Evolutionary conservation across 1,140 invertebrate species (phyloP).

Genomic region (Dendrolimus punctatus): DNA sequence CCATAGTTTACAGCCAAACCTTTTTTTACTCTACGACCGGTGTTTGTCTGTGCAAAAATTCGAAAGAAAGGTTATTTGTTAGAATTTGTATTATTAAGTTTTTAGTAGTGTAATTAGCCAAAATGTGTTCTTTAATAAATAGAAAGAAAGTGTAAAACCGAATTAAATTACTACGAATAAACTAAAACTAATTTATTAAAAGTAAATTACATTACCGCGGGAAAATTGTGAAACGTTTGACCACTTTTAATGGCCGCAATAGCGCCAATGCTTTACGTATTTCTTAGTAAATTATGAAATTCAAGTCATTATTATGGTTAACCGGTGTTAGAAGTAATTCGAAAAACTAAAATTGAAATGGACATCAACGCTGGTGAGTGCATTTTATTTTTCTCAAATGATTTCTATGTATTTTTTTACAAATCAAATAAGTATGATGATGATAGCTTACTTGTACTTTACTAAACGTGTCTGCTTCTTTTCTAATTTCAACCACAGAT

Average conservation of each 20-base stretch:
- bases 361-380: conserved; percentile 64
- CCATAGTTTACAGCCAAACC: conserved; percentile 1
- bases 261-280: conserved; percentile 66
- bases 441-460: conserved; percentile 19
- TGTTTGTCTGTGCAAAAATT: background rate
- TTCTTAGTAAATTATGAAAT: conserved; percentile 51
- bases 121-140: conserved; percentile 12
- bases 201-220: conserved; percentile 52
- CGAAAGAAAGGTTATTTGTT: conserved; percentile 19
- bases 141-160: conserved; percentile 16
- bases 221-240: conserved; percentile 67
- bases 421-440: conserved; percentile 15
- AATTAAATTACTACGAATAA: conserved; percentile 14
- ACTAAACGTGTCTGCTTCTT: conserved; percentile 5
- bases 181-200: conserved; percentile 31
- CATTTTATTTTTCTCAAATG: conserved; percentile 8
- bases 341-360: conserved; percentile 47
- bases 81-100: conserved; percentile 13
- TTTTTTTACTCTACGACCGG: background rate
- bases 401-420: conserved; percentile 11
- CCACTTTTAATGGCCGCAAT: conserved; percentile 65
- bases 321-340: conserved; percentile 25
- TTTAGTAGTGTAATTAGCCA: conserved; percentile 11
- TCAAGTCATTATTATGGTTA: conserved; percentile 27
- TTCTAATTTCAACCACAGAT: too few relatives aligned